Base-by-base conservation (phyloP, 1,140 invertebrate genomes). In the Trichomalopsis sarcophagae region DNA sequence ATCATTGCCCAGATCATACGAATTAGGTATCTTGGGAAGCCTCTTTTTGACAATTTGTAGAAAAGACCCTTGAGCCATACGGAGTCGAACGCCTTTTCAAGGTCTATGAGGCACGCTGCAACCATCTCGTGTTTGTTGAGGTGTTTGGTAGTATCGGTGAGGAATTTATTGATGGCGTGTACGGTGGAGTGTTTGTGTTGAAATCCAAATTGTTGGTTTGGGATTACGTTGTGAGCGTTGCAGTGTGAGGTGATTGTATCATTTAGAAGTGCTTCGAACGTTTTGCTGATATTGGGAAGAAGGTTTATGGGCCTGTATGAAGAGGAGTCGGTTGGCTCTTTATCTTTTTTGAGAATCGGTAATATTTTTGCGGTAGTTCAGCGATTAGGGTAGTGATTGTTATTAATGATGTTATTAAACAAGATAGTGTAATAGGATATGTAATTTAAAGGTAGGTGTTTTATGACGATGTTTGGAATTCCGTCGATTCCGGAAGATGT, bases 11-110 rank as follows among this genome's bases (percentile, higher is more conserved):
- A 86, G 11, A 71, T 86, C 2, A 87, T 33, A 81, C 85, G 82
- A 50, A 86, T 85, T 14, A 87, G n/a, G 21, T 85, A n/a, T 82
- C 27, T 82, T 0, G 86, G 86, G 33, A 88, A 85, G 0, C 76
- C n/a, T 50, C 83, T 87, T 82, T 86, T 84, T 81, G 84, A 27
- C 40, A 90, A 33, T 86, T 88, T 89, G 66, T 77, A 87, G 1
- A 90, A 0, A 90, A 36, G 30, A 0, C 87, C 89, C 17, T 85
- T 80, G 1, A 81, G 78, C 87, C 87, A 89, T 0, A 90, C 87
- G 2, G 82, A 79, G 62, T 90, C 89, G n/a, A 90, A 91, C 0
- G 89, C 88, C 66, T 90, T 90, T 81, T 89, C 87, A 2, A 91
- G 85, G 83, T 92, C 90, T 11, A 91, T 85, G 13, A 90, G 79